Evolutionary conservation across 2,888 invertebrate genomes (phyloP), one percentile per base, ranked within the genome.

Genomic region (Xanthostigma xanthostigma): DNA sequence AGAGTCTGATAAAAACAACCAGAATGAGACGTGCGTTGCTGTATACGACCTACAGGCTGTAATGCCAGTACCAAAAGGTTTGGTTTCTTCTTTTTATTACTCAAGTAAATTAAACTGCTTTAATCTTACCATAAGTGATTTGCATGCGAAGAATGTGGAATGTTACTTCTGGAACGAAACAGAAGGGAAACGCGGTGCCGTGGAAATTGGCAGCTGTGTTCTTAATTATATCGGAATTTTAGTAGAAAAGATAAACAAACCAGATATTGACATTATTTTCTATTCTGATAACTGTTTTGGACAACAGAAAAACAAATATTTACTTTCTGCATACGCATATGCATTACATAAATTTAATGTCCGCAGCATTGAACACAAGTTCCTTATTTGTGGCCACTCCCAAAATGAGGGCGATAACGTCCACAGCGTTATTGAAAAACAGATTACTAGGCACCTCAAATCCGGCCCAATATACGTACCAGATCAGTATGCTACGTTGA

Each of bases 401-500:
- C 62, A 62, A 53, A 63, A 63, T 49, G 61, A 61, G 51, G 62
- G 56, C 14, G 61, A 62, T 49, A 60, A 56, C 52, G 56, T 59
- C 9, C 59, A 63, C 46, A 59, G 59, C 45, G 54, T 61, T 17
- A 62, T 58, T 45, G 60, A 62, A 50, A 46, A 49, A 44, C 44
- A 49, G 17, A 36, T 49, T 13, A 45, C 33, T 17, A 49, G 45
- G 14, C 17, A 45, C 33, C 44, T 49, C 11, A 49, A 45, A 42
- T 36, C 42, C 13, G n/a, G 37, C 36, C 49, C 49, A 27, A 46
- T 49, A 12, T 17, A 17, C 17, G 17, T 17, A 17, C 17, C 17
- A 17, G 17, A 17, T 17, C 17, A 17, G 43, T 51, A 53, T 49
- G 46, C 44, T 10, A 49, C 46, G 27, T 37, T 52, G 41, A 51